Evolutionary conservation across 2,113 vertebrate species (phyloP).

Genomic region (Dermatemys mawii): DNA sequence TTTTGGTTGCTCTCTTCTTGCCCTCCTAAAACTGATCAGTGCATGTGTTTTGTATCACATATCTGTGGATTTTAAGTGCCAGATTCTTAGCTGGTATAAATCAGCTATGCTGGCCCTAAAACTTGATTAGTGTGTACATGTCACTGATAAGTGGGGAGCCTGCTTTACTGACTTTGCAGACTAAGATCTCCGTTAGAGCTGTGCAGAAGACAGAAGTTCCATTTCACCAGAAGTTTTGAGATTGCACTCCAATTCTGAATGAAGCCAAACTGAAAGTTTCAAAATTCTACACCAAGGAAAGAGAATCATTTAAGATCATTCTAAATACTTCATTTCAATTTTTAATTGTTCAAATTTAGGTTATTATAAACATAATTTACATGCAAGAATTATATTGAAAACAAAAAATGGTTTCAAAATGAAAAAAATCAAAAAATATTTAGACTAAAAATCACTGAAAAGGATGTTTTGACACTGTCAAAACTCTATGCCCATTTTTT

Average conservation of each 20-base stretch:
- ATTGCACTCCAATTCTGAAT: neutral
- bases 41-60: neutral
- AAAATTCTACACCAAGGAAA: neutral
- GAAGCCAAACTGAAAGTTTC: neutral
- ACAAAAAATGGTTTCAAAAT: conserved; percentile 19
- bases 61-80: neutral
- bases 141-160: no score
- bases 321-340: neutral
- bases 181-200: neutral
- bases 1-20: neutral
- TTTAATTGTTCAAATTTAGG: neutral
- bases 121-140: neutral
- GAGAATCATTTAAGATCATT: neutral
- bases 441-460: conserved; percentile 1
- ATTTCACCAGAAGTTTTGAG: neutral
- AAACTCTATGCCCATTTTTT: conserved; percentile 4
- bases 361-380: neutral
- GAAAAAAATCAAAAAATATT: conserved; percentile 5
- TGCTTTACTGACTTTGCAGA: no score
- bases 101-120: neutral
- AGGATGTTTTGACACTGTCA: neutral
- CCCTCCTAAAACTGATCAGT: neutral
- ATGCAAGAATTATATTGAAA: conserved; percentile 53
- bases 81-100: neutral
- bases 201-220: neutral